phyloP scores from a whole-genome alignment of 1,140 invertebrate genomes.

The Cyclargus thomasi region DNA sequence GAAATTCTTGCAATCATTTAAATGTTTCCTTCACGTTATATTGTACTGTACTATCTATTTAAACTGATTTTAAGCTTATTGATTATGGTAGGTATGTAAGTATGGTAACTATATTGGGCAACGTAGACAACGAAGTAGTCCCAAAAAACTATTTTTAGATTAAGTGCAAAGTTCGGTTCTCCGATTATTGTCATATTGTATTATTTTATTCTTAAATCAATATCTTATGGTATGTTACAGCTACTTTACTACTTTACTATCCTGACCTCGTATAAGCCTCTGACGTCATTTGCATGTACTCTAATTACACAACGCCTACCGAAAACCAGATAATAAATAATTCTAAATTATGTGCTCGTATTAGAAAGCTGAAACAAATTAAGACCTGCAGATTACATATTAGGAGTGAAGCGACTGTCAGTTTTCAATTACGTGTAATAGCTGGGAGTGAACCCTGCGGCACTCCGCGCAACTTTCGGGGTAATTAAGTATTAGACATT shows the following conservation, averaged over 20 bases:
- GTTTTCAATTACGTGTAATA: conserved; percentile 53
- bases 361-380: conserved; percentile 17
- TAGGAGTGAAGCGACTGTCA: conserved; percentile 30
- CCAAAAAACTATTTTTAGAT: too few species aligned
- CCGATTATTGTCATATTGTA: too few species aligned
- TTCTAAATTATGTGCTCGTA: conserved; percentile 2
- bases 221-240: too few species aligned
- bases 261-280: not conserved
- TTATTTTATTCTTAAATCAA: too few species aligned
- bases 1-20: not conserved
- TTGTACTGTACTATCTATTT: too few species aligned
- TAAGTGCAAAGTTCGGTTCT: too few species aligned
- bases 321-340: conserved; percentile 3
- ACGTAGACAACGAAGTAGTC: too few species aligned
- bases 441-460: conserved; percentile 38
- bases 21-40: too few species aligned
- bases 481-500: conserved; percentile 36
- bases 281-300: not conserved
- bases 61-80: too few species aligned
- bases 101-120: too few species aligned
- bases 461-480: conserved; percentile 32
- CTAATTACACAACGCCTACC: not conserved
- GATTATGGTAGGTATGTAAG: too few species aligned
- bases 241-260: not conserved
- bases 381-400: conserved; percentile 18